A percentile compares a stretch with the other conserved stretches of the same genome.
Conservation (phyloP, 1,140 invertebrate genomes). For the Rhysida immarginata region DNA sequence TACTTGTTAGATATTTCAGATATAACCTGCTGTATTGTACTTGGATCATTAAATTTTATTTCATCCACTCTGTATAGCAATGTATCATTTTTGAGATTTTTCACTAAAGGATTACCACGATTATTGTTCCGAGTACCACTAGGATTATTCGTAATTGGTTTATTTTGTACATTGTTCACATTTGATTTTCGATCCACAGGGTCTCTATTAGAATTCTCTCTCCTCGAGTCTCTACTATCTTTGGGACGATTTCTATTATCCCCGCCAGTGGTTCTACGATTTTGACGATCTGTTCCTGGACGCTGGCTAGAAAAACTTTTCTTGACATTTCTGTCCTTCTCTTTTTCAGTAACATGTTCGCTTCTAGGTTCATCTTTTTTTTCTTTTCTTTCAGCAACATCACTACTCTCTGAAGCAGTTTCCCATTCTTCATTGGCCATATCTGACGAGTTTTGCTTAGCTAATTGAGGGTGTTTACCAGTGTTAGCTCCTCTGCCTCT, state of each 20-base stretch:
- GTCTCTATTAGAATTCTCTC: neutral
- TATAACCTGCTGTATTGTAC: conserved; percentile 39
- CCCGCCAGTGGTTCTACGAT: conserved; percentile 14
- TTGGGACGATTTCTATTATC: conserved; percentile 17
- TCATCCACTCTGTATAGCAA: conserved; percentile 42
- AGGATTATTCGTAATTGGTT: neutral
- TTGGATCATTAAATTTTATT: conserved; percentile 39
- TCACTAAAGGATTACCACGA: neutral
- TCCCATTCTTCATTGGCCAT: conserved; percentile 40
- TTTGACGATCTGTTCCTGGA: conserved; percentile 26
- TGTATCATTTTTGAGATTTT: conserved; percentile 24
- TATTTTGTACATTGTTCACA: conserved; percentile 1
- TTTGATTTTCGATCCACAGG: conserved; percentile 14
- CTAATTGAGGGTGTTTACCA: neutral
- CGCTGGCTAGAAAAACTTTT: conserved; percentile 32
- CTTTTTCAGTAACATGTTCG: conserved; percentile 22
- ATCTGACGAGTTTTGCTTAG: conserved; percentile 29
- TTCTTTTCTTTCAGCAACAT: conserved; percentile 26
- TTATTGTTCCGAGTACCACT: neutral
- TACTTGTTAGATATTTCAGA: conserved; percentile 31
- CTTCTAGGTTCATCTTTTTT: conserved; percentile 13
- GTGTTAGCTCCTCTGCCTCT: conserved; percentile 4
- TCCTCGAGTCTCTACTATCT: conserved; percentile 13
- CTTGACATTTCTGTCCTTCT: conserved; percentile 17
- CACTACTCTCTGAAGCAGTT: conserved; percentile 44